Conservation (phyloP, 2,888 invertebrate genomes). For the Diaprepes abbreviatus region DNA sequence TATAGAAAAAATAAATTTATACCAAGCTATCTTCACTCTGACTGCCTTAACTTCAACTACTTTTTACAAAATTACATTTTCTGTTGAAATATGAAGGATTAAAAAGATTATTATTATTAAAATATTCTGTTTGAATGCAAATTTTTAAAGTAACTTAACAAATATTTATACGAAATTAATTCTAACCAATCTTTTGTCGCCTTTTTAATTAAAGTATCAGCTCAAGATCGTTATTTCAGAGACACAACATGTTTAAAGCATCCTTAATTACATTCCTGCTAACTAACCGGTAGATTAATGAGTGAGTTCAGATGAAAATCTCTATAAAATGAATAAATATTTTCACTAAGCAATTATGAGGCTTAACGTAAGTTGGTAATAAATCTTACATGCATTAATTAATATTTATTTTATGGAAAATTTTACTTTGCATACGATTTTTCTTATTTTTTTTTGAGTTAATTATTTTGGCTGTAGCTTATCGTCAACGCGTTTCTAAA, state of each 20-base stretch:
- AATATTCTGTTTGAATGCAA: neutral
- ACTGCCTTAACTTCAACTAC: too few species aligned
- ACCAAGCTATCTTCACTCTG: too few species aligned
- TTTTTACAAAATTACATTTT: neutral
- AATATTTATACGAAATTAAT: conserved; percentile 42
- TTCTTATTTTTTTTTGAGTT: neutral
- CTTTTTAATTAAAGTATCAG: conserved; percentile 38
- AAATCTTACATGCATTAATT: conserved; percentile 4
- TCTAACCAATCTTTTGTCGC: conserved; percentile 30
- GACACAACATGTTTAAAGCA: conserved; percentile 27
- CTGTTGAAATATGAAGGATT: neutral
- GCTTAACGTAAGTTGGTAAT: neutral
- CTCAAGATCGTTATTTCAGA: conserved; percentile 32
- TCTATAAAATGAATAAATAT: conserved; percentile 38
- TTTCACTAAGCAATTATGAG: conserved; percentile 26
- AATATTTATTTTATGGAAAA: neutral
- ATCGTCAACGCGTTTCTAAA: too few species aligned
- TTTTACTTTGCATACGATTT: neutral
- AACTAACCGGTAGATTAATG: conserved; percentile 39
- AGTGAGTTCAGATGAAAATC: conserved; percentile 35
- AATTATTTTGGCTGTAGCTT: too few species aligned
- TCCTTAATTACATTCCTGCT: conserved; percentile 38
- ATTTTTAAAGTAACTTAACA: conserved; percentile 3
- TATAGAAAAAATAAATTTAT: too few species aligned
- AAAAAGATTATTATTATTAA: conserved; percentile 4